These are phyloP conservation scores for Tetragonula carbonaria DNA, from an alignment of 2,888 invertebrate genomes.

Conservation along the genomic window DNA sequence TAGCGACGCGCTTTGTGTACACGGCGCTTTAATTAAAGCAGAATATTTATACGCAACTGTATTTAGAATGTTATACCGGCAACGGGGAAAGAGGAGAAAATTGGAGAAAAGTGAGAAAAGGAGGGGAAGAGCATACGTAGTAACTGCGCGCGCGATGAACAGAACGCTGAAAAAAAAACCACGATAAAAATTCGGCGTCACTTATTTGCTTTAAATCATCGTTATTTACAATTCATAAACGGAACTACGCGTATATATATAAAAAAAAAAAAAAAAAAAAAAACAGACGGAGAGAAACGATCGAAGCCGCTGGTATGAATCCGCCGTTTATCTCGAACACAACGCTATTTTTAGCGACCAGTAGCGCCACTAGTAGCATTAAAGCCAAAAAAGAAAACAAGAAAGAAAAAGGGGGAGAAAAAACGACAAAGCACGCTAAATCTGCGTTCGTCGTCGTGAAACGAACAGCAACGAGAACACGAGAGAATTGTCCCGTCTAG, in stretches of 20 bases:
- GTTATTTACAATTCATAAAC: constrained; percentile 36
- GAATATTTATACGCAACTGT: constrained; percentile 49
- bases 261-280: too few species aligned
- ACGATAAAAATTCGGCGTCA: not conserved
- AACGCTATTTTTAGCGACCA: constrained; percentile 10
- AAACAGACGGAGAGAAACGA: too few species aligned
- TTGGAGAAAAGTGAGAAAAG: too few species aligned
- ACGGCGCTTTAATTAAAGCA: constrained; percentile 49
- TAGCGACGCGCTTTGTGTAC: constrained; percentile 25
- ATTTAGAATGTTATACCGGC: constrained; percentile 24
- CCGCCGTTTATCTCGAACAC: constrained; percentile 14
- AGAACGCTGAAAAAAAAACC: constrained; percentile 3
- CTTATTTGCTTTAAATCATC: constrained; percentile 29
- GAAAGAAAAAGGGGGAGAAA: not conserved
- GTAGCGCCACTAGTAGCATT: not conserved
- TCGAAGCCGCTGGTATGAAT: not conserved
- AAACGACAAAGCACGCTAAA: constrained; percentile 1
- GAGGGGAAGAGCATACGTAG: not conserved
- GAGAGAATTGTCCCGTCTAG: constrained; percentile 22
- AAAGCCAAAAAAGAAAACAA: not conserved
- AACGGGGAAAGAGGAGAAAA: not conserved
- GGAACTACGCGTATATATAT: too few species aligned
- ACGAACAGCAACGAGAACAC: not conserved
- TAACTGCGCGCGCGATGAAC: not conserved
- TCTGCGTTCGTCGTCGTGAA: constrained; percentile 13